Conservation (phyloP, 1,140 invertebrate species). For the Rhyzopertha dominica region DNA sequence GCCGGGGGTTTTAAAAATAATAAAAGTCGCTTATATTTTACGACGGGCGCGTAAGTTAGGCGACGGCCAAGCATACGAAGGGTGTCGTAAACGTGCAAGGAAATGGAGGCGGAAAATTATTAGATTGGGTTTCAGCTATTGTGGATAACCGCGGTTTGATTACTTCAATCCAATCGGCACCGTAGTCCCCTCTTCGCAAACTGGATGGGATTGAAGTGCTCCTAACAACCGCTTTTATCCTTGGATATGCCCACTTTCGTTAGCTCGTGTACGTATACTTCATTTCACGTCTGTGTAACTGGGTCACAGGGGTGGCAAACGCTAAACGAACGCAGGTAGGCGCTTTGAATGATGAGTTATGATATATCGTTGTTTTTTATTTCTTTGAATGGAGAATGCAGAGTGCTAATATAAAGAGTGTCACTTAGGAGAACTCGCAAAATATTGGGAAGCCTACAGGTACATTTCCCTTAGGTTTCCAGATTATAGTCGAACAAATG, state of each 20-base stretch:
- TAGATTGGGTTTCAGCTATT: conserved; percentile 26
- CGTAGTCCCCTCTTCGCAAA: conserved; percentile 13
- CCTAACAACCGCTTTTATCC: conserved; percentile 20
- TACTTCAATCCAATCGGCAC: conserved; percentile 25
- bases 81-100: conserved; percentile 20
- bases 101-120: conserved; percentile 26
- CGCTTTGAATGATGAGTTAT: no score
- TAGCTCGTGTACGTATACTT: no score
- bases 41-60: conserved; percentile 16
- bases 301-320: no score
- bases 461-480: no score
- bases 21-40: conserved; percentile 20
- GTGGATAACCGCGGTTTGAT: conserved; percentile 27
- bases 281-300: no score
- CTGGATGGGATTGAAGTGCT: conserved; percentile 21
- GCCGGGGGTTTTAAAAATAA: conserved; percentile 15
- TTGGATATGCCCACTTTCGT: conserved; percentile 10
- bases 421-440: no score
- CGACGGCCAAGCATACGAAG: conserved; percentile 23
- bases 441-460: no score
- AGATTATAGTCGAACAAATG: no score
- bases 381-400: no score
- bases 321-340: no score
- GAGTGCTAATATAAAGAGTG: no score
- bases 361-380: no score